phyloP scores from a whole-genome alignment of 2,888 invertebrate species.

The Perizoma affinitatum region DNA sequence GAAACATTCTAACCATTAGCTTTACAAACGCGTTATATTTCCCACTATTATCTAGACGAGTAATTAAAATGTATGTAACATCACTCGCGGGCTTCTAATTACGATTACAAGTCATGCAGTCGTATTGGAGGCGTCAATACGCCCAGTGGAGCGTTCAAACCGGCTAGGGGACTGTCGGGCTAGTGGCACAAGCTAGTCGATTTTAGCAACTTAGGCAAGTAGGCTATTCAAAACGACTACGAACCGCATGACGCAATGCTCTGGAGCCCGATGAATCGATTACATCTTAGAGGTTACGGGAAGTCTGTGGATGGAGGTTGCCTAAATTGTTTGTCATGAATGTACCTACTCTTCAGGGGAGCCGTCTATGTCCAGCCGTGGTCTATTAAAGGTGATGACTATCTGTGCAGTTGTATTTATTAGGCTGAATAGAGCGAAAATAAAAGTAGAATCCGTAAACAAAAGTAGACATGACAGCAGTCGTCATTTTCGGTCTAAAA shows the following conservation, averaged over 20 bases:
- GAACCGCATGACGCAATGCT: background rate
- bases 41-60: conserved; percentile 34
- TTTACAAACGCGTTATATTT: conserved; percentile 25
- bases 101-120: conserved; percentile 61
- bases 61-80: conserved; percentile 44
- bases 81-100: conserved; percentile 70
- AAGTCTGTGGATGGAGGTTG: too few relatives aligned
- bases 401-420: too few relatives aligned
- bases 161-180: conserved; percentile 7
- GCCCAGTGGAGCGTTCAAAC: conserved; percentile 55
- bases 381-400: too few relatives aligned
- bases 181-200: background rate
- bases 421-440: too few relatives aligned
- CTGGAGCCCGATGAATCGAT: too few relatives aligned
- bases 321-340: too few relatives aligned
- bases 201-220: background rate
- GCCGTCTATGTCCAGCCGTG: too few relatives aligned
- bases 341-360: too few relatives aligned
- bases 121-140: conserved; percentile 60
- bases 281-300: too few relatives aligned
- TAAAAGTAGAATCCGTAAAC: too few relatives aligned
- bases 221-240: conserved; percentile 13
- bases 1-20: conserved; percentile 1
- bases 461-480: too few relatives aligned
- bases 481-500: too few relatives aligned